These are phyloP conservation scores for Lingula anatina DNA, from an alignment of 2,888 invertebrate species.

Conservation along the genomic window DNA sequence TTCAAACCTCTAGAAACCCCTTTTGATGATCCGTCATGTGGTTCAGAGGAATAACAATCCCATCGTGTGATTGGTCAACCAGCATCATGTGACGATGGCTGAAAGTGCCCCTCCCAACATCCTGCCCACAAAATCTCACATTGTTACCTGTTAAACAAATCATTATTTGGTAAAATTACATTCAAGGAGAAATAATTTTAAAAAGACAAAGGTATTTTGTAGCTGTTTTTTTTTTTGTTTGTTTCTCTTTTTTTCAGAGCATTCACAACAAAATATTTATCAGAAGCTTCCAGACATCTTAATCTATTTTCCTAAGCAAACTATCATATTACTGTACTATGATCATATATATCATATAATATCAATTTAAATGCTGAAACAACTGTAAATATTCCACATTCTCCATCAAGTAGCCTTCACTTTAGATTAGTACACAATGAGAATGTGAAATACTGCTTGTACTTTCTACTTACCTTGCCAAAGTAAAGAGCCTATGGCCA, in stretches of 20 bases:
- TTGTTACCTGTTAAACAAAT: conserved; percentile 75
- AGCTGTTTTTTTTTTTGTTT: too few species aligned
- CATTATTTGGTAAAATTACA: too few species aligned
- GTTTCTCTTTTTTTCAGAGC: neutral
- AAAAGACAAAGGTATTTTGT: too few species aligned
- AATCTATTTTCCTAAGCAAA: too few species aligned
- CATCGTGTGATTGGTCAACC: conserved; percentile 79
- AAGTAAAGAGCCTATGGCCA: conserved; percentile 80
- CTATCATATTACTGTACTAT: too few species aligned
- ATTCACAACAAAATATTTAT: too few species aligned
- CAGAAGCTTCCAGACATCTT: too few species aligned
- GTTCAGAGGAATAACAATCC: conserved; percentile 82
- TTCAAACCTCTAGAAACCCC: conserved; percentile 64
- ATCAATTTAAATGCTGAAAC: neutral
- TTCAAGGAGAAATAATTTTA: too few species aligned
- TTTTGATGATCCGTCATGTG: conserved; percentile 67
- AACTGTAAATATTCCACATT: too few species aligned
- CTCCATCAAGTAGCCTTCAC: neutral
- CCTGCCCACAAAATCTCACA: conserved; percentile 90
- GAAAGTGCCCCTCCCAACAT: conserved; percentile 95
- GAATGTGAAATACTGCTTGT: too few species aligned
- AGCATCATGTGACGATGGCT: conserved; percentile 94
- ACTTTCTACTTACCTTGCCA: conserved; percentile 60
- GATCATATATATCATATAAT: too few species aligned
- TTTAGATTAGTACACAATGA: neutral